phyloP scores from a whole-genome alignment of 2,888 invertebrate species.

The Sphinx pinastri region DNA sequence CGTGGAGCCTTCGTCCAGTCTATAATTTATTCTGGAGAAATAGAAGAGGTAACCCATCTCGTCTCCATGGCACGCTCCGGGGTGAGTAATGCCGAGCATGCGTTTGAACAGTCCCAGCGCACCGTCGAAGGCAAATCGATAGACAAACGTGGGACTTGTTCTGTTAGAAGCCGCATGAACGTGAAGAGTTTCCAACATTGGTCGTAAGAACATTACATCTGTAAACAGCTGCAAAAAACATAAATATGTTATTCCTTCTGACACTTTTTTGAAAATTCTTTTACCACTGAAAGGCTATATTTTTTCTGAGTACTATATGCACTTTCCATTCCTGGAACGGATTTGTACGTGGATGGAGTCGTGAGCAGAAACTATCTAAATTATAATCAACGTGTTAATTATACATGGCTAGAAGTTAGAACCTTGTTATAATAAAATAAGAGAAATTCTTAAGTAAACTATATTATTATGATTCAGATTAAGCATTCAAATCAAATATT shows the following conservation, averaged over 20 bases:
- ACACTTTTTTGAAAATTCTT: neutral
- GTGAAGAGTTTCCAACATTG: constrained; percentile 80
- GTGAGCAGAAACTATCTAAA: no score
- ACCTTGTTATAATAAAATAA: no score
- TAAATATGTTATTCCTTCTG: neutral
- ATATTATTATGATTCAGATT: no score
- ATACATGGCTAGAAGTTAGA: no score
- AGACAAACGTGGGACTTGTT: constrained; percentile 83
- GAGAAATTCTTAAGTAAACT: no score
- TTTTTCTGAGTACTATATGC: no score
- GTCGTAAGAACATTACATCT: constrained; percentile 86
- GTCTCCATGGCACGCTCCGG: constrained; percentile 86
- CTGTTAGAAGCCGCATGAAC: constrained; percentile 65
- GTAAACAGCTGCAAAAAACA: constrained; percentile 79
- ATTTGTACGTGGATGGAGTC: no score
- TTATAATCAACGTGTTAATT: no score
- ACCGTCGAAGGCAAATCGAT: constrained; percentile 86
- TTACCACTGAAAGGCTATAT: neutral
- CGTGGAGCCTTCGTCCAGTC: constrained; percentile 83
- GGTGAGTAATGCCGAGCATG: constrained; percentile 84
- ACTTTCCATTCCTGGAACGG: no score
- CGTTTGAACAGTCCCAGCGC: constrained; percentile 86
- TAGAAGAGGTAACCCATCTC: constrained; percentile 87
- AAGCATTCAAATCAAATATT: no score
- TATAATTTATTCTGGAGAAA: constrained; percentile 85